Conservation (phyloP, 2,113 vertebrate genomes). For the Ramphastos sulfuratus region DNA sequence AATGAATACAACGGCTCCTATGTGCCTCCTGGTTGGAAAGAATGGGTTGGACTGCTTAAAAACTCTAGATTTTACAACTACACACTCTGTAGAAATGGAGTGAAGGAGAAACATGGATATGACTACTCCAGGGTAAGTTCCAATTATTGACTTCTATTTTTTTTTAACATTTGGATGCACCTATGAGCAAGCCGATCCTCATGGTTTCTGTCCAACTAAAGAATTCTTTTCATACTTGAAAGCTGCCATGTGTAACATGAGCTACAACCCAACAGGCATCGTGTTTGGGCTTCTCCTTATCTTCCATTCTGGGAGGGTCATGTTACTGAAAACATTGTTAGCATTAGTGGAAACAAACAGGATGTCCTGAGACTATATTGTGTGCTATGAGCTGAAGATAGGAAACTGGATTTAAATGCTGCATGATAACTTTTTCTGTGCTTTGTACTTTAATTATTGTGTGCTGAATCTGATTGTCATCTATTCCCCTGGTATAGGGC, state of each 20-base stretch:
- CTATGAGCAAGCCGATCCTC: neutral
- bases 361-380: neutral
- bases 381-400: neutral
- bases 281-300: neutral
- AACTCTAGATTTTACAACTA: constrained; percentile 99
- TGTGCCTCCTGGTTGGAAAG: constrained; percentile 95
- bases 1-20: constrained; percentile 98
- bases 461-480: neutral
- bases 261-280: neutral
- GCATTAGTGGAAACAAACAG: neutral
- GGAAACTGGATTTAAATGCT: constrained; percentile 20
- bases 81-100: constrained; percentile 91
- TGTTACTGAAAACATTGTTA: constrained; percentile 17
- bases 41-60: constrained; percentile 96
- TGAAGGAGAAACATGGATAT: constrained; percentile 90
- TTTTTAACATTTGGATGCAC: neutral
- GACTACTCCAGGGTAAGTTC: constrained; percentile 88
- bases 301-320: neutral
- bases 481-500: neutral
- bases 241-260: neutral
- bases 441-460: constrained; percentile 28
- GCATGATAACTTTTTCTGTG: neutral
- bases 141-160: neutral
- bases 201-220: constrained; percentile 4
- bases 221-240: neutral